Percentiles rank a stretch among this genome's conserved stretches.
Evolutionary conservation across 2,888 invertebrate species (phyloP).

Genomic region (Tromatobia lineatoria): DNA sequence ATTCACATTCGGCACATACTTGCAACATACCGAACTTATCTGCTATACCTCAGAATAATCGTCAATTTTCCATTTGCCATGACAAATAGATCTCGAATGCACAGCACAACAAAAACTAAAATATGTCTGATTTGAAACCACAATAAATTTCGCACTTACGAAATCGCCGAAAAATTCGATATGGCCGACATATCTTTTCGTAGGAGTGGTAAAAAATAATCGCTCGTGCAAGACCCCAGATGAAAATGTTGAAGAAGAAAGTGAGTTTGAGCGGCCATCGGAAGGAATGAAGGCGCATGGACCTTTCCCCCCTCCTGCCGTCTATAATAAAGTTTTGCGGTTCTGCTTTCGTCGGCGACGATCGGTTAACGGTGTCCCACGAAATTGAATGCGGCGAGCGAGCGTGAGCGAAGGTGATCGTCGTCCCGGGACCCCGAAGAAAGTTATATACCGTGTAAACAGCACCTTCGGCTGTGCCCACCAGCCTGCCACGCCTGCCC

Average conservation of each 20-base stretch:
- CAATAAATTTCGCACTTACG: too few relatives aligned
- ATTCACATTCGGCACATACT: too few relatives aligned
- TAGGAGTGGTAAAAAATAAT: neutral
- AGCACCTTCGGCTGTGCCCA: conserved; percentile 52
- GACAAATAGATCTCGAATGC: too few relatives aligned
- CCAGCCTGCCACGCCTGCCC: conserved; percentile 55
- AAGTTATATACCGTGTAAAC: conserved; percentile 59
- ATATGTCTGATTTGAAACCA: too few relatives aligned
- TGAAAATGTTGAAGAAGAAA: conserved; percentile 47
- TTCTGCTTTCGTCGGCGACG: conserved; percentile 52
- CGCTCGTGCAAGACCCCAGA: neutral
- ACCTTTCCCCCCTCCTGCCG: conserved; percentile 11
- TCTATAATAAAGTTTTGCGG: conserved; percentile 58
- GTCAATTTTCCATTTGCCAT: too few relatives aligned
- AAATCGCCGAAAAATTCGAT: too few relatives aligned
- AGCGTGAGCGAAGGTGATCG: conserved; percentile 59
- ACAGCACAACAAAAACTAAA: too few relatives aligned
- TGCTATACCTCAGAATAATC: too few relatives aligned
- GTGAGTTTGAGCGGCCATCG: conserved; percentile 9
- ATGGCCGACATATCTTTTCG: too few relatives aligned
- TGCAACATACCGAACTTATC: too few relatives aligned
- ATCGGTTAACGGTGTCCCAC: conserved; percentile 51
- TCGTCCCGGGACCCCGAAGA: conserved; percentile 51
- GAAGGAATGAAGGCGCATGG: conserved; percentile 17
- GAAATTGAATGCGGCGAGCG: conserved; percentile 51